phyloP scores from a whole-genome alignment of 2,113 vertebrate species.

The Gobiocypris rarus region DNA sequence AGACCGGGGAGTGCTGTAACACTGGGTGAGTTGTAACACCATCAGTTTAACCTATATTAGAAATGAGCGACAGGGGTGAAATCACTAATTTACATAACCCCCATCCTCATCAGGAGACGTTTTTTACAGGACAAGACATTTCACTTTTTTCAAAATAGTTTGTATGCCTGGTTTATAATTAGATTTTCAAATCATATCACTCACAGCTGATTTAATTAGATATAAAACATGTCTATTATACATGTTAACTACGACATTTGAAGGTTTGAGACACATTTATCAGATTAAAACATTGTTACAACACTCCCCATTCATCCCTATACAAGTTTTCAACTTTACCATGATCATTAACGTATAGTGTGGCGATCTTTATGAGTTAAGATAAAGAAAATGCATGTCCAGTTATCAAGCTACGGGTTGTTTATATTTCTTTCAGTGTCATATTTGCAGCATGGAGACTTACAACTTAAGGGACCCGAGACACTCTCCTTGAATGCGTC shows the following conservation, averaged over 20 bases:
- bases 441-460: slow-evolving; percentile 54
- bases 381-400: neutral
- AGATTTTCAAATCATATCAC: neutral
- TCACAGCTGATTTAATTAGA: neutral
- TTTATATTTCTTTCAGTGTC: slow-evolving; percentile 23
- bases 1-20: slow-evolving; percentile 6
- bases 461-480: slow-evolving; percentile 64
- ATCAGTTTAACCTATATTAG: neutral
- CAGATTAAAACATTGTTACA: neutral
- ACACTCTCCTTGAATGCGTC: slow-evolving; percentile 68
- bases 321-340: neutral
- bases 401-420: neutral
- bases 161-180: neutral
- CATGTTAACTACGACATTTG: neutral
- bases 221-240: neutral
- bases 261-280: neutral
- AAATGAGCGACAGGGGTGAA: neutral
- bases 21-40: neutral
- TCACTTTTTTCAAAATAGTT: no score
- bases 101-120: neutral
- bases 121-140: neutral
- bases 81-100: neutral
- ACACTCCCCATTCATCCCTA: neutral
- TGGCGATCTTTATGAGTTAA: neutral
- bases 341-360: neutral